These are phyloP conservation scores for Brachypteracias leptosomus DNA, from an alignment of 2,113 vertebrate genomes.

Conservation along the genomic window DNA sequence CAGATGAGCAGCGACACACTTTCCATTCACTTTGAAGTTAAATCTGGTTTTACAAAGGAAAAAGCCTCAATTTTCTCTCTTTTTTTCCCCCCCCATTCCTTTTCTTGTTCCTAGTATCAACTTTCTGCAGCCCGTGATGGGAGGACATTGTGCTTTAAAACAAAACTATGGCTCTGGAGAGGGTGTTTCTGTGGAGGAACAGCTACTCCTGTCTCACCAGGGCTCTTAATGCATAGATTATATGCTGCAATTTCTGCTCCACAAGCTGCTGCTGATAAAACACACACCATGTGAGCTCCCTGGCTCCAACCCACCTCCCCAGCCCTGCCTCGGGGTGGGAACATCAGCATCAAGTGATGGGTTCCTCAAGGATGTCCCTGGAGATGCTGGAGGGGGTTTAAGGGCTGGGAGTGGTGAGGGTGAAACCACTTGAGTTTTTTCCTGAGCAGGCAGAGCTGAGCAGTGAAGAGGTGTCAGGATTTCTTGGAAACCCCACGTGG, in stretches of 20 bases:
- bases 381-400: background rate
- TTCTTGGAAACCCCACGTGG: background rate
- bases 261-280: background rate
- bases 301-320: background rate
- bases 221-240: conserved; percentile 19
- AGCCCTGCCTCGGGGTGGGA: background rate
- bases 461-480: rapidly evolving
- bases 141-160: background rate
- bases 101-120: background rate
- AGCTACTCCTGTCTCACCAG: background rate
- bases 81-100: no score
- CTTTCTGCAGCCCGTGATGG: background rate
- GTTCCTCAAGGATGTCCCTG: background rate
- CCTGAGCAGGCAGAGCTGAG: rapidly evolving
- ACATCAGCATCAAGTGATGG: background rate
- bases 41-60: background rate
- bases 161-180: background rate
- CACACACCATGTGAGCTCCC: rapidly evolving
- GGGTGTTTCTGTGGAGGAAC: conserved; percentile 1
- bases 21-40: conserved; percentile 2
- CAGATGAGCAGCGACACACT: background rate
- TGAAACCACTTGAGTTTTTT: background rate
- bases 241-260: background rate
- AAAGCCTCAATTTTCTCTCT: background rate
- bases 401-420: background rate